Evolutionary conservation across 2,113 vertebrate genomes (phyloP).

Genomic region (Vireo altiloquus): DNA sequence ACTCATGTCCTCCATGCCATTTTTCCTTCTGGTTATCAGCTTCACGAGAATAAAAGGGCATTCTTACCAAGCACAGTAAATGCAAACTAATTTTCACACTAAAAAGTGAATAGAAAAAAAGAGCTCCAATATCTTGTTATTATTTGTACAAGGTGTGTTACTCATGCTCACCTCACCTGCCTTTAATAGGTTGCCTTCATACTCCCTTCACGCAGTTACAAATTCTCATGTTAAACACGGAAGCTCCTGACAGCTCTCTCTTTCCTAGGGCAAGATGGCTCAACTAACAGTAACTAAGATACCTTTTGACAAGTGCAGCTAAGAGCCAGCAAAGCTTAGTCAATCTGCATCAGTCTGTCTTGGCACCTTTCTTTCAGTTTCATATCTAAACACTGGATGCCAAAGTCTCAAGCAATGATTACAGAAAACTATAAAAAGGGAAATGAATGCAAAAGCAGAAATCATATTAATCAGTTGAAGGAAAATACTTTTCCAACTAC

Average conservation of each 20-base stretch:
- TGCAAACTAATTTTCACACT: background rate
- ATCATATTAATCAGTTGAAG: constrained; percentile 69
- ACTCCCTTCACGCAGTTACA: background rate
- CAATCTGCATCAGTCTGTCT: constrained; percentile 46
- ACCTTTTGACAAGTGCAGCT: constrained; percentile 72
- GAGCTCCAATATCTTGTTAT: background rate
- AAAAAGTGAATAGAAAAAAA: background rate
- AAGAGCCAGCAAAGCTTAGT: constrained; percentile 59
- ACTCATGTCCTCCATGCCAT: background rate
- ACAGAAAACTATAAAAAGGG: background rate
- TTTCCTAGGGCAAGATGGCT: constrained; percentile 70
- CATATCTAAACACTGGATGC: constrained; percentile 15
- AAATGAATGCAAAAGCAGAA: constrained; percentile 61
- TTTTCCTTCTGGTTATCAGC: background rate
- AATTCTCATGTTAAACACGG: constrained; percentile 56
- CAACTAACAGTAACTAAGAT: constrained; percentile 63
- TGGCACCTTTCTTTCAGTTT: constrained; percentile 52
- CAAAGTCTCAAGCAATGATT: background rate
- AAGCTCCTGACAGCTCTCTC: constrained; percentile 58
- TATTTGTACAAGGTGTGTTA: background rate
- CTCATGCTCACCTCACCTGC: background rate
- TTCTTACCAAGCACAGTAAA: background rate
- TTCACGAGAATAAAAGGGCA: background rate
- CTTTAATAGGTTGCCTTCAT: constrained; percentile 53
- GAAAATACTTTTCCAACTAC: constrained; percentile 70